phyloP scores from a whole-genome alignment of 2,113 vertebrate species.

The Neogale vison region DNA sequence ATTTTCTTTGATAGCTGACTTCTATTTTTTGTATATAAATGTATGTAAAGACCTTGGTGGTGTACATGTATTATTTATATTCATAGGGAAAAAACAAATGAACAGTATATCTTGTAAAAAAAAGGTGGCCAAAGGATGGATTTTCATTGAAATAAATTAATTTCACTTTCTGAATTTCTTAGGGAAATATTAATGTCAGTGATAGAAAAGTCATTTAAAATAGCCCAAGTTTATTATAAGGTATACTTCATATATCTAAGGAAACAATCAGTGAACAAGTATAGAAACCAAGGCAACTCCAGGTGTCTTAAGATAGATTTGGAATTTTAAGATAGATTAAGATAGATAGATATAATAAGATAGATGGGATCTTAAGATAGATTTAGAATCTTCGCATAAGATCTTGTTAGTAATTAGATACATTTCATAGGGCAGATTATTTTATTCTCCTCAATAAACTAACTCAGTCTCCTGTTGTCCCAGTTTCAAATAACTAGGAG shows the following conservation, averaged over 20 bases:
- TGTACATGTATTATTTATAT: background rate
- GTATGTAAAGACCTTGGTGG: background rate
- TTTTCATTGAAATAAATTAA: background rate
- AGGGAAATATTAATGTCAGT: background rate
- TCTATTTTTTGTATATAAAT: background rate
- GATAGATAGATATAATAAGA: too few species aligned
- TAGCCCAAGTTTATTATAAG: background rate
- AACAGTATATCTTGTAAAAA: background rate
- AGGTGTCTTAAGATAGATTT: background rate
- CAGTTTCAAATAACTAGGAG: background rate
- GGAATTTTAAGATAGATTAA: too few species aligned
- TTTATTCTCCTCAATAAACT: background rate
- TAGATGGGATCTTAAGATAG: background rate
- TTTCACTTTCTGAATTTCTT: background rate
- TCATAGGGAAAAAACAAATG: background rate
- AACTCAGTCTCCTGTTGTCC: background rate
- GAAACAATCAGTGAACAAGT: background rate
- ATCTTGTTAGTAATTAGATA: background rate
- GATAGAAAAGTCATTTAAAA: background rate
- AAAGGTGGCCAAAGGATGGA: background rate
- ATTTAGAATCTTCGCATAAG: too few species aligned
- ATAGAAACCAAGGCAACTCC: background rate
- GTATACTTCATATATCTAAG: background rate
- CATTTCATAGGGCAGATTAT: background rate
- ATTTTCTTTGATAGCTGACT: background rate